These are phyloP conservation scores for Aldabrachelys gigantea DNA, from an alignment of 2,113 vertebrate genomes.

Conservation along the genomic window DNA sequence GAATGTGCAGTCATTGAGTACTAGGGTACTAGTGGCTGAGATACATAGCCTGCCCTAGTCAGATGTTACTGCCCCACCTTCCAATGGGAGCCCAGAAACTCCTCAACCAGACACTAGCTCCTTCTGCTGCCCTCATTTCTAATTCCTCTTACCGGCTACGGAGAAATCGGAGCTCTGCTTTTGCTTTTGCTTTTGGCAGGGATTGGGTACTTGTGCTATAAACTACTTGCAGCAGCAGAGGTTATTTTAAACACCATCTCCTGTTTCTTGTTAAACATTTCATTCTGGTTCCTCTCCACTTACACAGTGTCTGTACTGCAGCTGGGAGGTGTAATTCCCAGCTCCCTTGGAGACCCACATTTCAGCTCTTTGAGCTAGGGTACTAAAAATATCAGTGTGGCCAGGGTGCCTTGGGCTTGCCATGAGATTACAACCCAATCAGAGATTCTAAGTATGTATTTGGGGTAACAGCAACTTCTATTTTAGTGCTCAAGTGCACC, in stretches of 20 bases:
- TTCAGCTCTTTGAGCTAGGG: too few species aligned
- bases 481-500: too few species aligned
- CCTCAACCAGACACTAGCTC: neutral
- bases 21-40: neutral
- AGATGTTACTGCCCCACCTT: neutral
- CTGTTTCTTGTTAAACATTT: neutral
- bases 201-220: neutral
- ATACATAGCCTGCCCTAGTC: neutral
- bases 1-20: neutral
- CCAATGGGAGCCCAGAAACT: neutral
- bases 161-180: neutral
- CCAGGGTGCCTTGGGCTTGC: too few species aligned
- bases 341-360: too few species aligned
- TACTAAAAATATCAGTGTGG: too few species aligned
- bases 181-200: neutral
- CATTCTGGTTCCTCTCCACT: accelerated
- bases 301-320: accelerated
- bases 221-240: too few species aligned
- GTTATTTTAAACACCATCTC: neutral
- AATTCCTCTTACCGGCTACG: neutral
- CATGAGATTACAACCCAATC: too few species aligned
- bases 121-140: neutral
- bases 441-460: too few species aligned
- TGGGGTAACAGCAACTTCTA: too few species aligned
- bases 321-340: too few species aligned